Conservation (phyloP, 1,140 invertebrate species). For the Ceratosolen solmsi region DNA sequence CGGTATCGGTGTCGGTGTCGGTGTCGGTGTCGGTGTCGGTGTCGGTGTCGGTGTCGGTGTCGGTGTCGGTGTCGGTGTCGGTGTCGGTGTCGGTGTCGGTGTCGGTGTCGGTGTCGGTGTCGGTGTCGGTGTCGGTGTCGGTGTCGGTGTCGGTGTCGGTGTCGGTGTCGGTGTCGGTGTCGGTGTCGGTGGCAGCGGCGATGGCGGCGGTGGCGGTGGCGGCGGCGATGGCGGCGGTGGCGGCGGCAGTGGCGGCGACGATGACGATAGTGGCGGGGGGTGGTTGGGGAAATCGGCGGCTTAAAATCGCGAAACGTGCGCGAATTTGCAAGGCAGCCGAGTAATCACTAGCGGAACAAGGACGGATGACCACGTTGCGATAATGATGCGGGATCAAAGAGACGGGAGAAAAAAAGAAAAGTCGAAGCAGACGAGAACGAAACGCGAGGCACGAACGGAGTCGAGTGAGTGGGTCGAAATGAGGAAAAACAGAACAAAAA, state of each 20-base stretch:
- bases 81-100: not conserved
- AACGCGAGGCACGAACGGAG: not conserved
- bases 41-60: not conserved
- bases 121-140: no score
- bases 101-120: not conserved
- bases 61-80: not conserved
- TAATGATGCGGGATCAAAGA: not conserved
- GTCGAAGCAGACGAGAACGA: not conserved
- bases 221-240: not conserved
- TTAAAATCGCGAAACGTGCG: not conserved
- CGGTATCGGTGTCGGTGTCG: not conserved
- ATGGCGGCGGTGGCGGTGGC: no score
- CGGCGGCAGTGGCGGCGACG: not conserved
- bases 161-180: no score
- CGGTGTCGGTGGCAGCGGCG: no score
- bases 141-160: no score
- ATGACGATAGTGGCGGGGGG: not conserved
- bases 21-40: not conserved
- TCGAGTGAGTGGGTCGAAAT: not conserved
- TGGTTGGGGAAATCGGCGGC: not conserved
- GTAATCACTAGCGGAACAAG: not conserved
- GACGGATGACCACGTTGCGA: not conserved
- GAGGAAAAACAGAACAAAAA: not conserved
- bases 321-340: not conserved
- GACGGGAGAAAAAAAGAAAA: not conserved